These are phyloP conservation scores for Vidua macroura DNA, from an alignment of 2,113 vertebrate species.

Conservation along the genomic window DNA sequence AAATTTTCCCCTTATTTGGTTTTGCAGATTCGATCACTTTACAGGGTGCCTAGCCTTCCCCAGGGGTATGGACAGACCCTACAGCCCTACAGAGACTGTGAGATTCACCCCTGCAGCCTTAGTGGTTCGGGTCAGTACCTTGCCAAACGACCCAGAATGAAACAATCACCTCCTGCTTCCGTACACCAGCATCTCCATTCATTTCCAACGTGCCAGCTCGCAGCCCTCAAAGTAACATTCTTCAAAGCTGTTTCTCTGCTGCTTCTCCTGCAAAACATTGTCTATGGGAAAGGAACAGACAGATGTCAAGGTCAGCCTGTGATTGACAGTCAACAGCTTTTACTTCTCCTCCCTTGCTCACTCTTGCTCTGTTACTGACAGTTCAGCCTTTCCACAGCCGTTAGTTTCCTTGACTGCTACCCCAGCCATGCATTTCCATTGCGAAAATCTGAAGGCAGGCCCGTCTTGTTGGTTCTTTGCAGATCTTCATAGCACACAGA, in stretches of 20 bases:
- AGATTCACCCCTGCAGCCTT: not conserved
- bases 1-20: not conserved
- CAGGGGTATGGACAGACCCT: not conserved
- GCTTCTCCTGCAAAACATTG: not conserved
- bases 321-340: not conserved
- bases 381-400: not conserved
- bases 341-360: not conserved
- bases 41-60: not conserved
- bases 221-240: not conserved
- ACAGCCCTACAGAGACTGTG: not conserved
- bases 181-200: not conserved
- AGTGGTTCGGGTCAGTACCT: not conserved
- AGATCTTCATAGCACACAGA: not conserved
- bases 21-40: not conserved
- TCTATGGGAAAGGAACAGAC: not conserved
- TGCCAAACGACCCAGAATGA: not conserved
- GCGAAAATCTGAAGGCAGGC: not conserved
- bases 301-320: not conserved
- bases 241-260: not conserved
- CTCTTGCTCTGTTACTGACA: not conserved
- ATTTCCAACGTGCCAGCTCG: accelerated
- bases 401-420: not conserved
- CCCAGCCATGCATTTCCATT: not conserved
- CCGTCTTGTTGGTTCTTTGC: not conserved
- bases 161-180: not conserved